Conservation (phyloP, 2,797 vertebrate species). For the Pagetopsis macropterus region DNA sequence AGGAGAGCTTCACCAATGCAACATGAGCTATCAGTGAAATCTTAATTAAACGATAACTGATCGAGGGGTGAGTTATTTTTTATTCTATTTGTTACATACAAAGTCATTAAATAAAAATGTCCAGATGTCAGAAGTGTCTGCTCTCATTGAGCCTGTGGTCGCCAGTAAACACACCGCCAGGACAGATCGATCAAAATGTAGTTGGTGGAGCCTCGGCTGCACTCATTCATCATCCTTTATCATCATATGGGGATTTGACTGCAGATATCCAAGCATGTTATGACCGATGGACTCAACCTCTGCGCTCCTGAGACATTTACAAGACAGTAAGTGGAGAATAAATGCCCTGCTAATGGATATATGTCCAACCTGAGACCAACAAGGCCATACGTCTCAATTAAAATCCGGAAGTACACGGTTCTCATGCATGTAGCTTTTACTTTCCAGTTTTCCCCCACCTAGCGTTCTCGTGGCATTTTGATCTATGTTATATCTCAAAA, state of each 20-base stretch:
- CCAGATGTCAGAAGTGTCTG: background rate
- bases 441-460: background rate
- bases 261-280: slow-evolving; percentile 38
- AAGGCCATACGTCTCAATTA: slow-evolving; percentile 47
- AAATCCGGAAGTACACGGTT: slow-evolving; percentile 21
- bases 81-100: background rate
- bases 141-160: slow-evolving; percentile 5
- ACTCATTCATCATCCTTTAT: slow-evolving; percentile 55
- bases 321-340: slow-evolving; percentile 42
- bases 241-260: slow-evolving; percentile 32
- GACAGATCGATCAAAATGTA: slow-evolving; percentile 39
- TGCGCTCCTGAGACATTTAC: slow-evolving; percentile 57
- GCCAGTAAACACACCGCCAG: slow-evolving; percentile 8
- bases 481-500: slow-evolving; percentile 6
- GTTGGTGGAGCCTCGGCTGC: slow-evolving; percentile 11
- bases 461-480: background rate
- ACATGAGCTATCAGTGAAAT: background rate
- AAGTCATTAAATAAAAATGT: background rate
- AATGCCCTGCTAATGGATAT: slow-evolving; percentile 31
- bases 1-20: background rate
- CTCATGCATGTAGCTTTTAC: background rate
- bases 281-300: slow-evolving; percentile 50
- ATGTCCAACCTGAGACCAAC: slow-evolving; percentile 29
- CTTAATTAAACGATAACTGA: background rate
- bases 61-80: background rate